A percentile compares a stretch with the other conserved stretches of the same genome.
phyloP scores from a whole-genome alignment of 2,888 invertebrate species.

The Digitonthophagus gazella region DNA sequence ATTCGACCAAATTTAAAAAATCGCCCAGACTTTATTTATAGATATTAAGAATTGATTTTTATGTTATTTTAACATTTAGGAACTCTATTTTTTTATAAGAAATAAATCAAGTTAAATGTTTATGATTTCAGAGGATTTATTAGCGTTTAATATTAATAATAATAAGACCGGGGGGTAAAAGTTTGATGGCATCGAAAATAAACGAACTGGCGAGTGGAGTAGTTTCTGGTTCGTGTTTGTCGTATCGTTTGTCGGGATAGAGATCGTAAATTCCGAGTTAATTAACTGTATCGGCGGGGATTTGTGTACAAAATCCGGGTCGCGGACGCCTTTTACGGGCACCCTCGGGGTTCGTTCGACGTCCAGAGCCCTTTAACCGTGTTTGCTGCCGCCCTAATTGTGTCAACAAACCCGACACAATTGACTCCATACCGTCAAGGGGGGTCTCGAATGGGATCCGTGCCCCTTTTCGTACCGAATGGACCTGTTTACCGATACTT shows the following conservation, averaged over 20 bases:
- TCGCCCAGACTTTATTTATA: too few species aligned
- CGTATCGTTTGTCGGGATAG: too few species aligned
- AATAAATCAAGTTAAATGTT: too few species aligned
- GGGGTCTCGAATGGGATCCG: too few species aligned
- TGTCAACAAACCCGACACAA: background rate
- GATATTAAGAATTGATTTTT: too few species aligned
- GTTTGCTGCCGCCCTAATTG: background rate
- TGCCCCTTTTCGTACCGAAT: background rate
- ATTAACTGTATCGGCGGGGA: background rate
- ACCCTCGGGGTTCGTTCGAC: background rate
- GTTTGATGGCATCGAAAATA: constrained; percentile 1
- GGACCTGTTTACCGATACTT: too few species aligned
- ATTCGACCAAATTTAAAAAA: too few species aligned
- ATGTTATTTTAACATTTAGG: too few species aligned
- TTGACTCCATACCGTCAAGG: too few species aligned
- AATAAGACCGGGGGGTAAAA: background rate
- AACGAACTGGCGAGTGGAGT: background rate
- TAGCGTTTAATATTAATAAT: background rate
- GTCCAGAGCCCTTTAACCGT: too few species aligned
- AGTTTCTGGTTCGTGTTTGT: too few species aligned
- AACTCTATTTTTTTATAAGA: too few species aligned
- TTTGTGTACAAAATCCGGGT: background rate
- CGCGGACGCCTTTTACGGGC: background rate
- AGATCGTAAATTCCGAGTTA: background rate
- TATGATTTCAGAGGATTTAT: background rate